These are phyloP conservation scores for Atlantisia rogersi DNA, from an alignment of 2,113 vertebrate genomes.

Conservation along the genomic window DNA sequence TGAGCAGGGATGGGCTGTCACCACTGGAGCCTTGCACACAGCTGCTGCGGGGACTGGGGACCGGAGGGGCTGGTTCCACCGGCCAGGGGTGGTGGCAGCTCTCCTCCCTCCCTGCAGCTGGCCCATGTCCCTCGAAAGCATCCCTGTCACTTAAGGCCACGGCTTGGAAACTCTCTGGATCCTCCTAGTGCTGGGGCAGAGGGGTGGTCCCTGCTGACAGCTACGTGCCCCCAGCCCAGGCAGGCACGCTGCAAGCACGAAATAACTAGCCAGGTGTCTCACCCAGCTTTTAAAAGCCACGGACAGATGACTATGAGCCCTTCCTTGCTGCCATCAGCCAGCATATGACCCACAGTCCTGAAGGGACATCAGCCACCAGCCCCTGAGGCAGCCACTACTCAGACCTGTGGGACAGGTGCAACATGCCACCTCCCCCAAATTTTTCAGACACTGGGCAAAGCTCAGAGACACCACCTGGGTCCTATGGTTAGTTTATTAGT, in stretches of 20 bases:
- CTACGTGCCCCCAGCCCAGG: neutral
- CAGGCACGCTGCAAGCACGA: neutral
- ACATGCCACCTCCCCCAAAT: rapidly evolving
- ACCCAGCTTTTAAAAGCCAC: neutral
- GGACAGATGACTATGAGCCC: rapidly evolving
- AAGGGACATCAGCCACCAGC: rapidly evolving
- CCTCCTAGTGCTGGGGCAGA: neutral
- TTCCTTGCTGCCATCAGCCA: neutral
- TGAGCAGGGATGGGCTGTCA: neutral
- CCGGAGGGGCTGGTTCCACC: rapidly evolving
- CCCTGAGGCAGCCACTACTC: rapidly evolving
- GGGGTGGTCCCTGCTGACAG: neutral
- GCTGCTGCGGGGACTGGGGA: neutral
- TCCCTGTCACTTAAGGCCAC: neutral
- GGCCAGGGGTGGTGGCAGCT: neutral
- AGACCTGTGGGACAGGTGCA: rapidly evolving
- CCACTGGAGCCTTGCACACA: neutral
- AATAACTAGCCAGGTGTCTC: neutral
- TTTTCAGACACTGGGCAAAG: neutral
- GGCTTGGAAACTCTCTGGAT: neutral
- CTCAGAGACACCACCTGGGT: neutral
- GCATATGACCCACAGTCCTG: neutral
- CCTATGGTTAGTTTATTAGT: conserved; percentile 43
- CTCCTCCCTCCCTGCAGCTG: neutral
- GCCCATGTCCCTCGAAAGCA: neutral